Percentiles rank a stretch among this genome's conserved stretches.
These are phyloP conservation scores for Synanthedon myopaeformis DNA, from an alignment of 2,888 invertebrate species.

Conservation along the genomic window DNA sequence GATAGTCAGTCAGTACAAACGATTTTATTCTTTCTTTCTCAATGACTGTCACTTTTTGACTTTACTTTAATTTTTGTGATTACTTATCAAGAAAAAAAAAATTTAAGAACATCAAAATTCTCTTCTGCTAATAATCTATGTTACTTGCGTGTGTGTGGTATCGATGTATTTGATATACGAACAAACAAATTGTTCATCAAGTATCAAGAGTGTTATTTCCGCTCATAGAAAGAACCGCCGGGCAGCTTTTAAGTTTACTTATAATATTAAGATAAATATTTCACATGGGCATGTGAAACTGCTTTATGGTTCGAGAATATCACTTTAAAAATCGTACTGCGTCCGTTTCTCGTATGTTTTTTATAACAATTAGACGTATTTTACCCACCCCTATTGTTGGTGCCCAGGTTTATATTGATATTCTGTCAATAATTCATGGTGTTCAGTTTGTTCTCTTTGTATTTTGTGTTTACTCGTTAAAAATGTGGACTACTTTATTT, in stretches of 20 bases:
- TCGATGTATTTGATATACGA: not conserved
- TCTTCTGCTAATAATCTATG: too few species aligned
- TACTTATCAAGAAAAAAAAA: too few species aligned
- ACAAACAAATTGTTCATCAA: not conserved
- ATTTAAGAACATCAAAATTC: too few species aligned
- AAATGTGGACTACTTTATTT: constrained; percentile 58
- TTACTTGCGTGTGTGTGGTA: too few species aligned
- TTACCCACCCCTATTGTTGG: constrained; percentile 55
- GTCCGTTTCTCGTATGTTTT: constrained; percentile 49
- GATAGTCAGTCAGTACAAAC: too few species aligned
- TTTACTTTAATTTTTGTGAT: too few species aligned
- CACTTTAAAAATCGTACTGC: constrained; percentile 62
- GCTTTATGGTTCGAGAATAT: constrained; percentile 68
- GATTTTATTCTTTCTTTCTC: too few species aligned
- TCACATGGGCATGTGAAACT: constrained; percentile 66
- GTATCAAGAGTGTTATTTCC: constrained; percentile 11
- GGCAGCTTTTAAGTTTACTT: constrained; percentile 60
- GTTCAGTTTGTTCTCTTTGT: constrained; percentile 25
- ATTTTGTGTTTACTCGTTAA: constrained; percentile 57
- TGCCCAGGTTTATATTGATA: constrained; percentile 23
- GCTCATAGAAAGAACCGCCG: constrained; percentile 16
- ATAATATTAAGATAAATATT: constrained; percentile 71
- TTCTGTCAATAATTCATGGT: constrained; percentile 35
- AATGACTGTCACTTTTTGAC: too few species aligned
- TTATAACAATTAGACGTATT: constrained; percentile 66